These are phyloP conservation scores for Polypterus senegalus DNA, from an alignment of 2,113 vertebrate genomes.

Conservation along the genomic window DNA sequence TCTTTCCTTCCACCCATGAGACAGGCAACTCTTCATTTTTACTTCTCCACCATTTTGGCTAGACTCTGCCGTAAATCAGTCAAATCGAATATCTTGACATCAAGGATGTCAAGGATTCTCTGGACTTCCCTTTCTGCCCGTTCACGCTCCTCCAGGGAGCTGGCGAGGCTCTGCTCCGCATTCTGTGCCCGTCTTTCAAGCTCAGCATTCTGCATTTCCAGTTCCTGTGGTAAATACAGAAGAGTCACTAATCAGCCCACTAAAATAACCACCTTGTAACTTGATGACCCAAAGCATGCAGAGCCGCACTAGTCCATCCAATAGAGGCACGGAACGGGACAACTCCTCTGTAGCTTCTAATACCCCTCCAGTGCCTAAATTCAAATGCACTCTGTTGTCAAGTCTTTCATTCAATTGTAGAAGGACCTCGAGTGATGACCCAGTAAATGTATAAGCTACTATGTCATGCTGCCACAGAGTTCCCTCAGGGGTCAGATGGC, in stretches of 20 bases:
- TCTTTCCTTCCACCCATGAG: too few relatives aligned
- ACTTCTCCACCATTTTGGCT: slow-evolving; percentile 74
- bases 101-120: slow-evolving; percentile 74
- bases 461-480: too few relatives aligned
- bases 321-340: background rate
- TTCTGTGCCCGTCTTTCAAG: slow-evolving; percentile 68
- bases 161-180: slow-evolving; percentile 62
- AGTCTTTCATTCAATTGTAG: too few relatives aligned
- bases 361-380: too few relatives aligned
- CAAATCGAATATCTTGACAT: slow-evolving; percentile 87
- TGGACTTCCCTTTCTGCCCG: slow-evolving; percentile 64
- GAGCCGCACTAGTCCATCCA: background rate
- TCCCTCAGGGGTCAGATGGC: too few relatives aligned
- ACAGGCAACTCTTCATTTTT: slow-evolving; percentile 14
- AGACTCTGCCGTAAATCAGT: slow-evolving; percentile 81
- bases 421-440: too few relatives aligned
- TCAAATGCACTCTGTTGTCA: too few relatives aligned
- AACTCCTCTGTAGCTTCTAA: background rate
- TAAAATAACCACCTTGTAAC: background rate
- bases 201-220: slow-evolving; percentile 69
- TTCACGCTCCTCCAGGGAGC: slow-evolving; percentile 65
- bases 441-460: background rate
- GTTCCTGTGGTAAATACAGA: slow-evolving; percentile 46
- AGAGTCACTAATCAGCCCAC: background rate
- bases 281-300: background rate